phyloP scores from a whole-genome alignment of 1,140 invertebrate species.

The Lucilia cuprina region DNA sequence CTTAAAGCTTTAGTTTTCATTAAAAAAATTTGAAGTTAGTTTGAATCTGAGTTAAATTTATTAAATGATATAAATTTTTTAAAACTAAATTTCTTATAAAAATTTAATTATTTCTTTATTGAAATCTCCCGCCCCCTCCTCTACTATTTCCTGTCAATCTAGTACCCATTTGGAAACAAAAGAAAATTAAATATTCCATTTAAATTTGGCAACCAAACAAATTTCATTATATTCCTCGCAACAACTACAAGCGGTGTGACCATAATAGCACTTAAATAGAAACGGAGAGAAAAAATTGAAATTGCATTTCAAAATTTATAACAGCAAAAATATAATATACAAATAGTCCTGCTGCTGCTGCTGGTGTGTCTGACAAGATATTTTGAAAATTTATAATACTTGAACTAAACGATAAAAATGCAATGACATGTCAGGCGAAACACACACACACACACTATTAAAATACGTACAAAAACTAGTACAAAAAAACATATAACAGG shows the following conservation, averaged over 20 bases:
- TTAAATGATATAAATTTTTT: no score
- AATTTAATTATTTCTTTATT: no score
- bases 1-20: no score
- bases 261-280: not conserved
- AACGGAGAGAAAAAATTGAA: not conserved
- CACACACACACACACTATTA: not conserved
- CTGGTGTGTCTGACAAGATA: not conserved
- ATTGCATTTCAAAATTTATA: constrained; percentile 4
- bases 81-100: no score
- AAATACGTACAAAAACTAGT: no score
- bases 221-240: not conserved
- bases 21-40: no score
- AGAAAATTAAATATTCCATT: not conserved
- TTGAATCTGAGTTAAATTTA: no score
- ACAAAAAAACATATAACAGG: not conserved
- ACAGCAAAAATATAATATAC: not conserved
- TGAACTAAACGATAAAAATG: constrained; percentile 3
- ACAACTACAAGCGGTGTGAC: not conserved
- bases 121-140: no score
- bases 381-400: not conserved
- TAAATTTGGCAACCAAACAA: not conserved
- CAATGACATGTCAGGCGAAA: not conserved
- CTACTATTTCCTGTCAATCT: no score
- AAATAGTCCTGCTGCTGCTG: not conserved
- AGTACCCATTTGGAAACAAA: not conserved